Base-by-base conservation (phyloP, 2,113 vertebrate genomes). In the Chinchilla lanigera region DNA sequence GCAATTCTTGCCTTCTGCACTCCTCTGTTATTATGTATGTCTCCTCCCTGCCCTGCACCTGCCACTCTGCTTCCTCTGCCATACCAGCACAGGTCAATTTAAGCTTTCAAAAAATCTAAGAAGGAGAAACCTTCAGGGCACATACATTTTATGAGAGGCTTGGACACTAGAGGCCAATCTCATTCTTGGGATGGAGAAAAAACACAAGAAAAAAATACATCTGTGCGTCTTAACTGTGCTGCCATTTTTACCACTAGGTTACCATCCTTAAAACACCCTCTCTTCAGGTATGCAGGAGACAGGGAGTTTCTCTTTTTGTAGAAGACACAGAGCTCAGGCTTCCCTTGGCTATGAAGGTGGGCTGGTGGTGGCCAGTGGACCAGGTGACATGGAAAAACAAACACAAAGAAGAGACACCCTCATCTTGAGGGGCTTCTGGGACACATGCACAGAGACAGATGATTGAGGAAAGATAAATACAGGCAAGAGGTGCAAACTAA, bases 381-480 rank as follows among this genome's bases (percentile, higher is more conserved):
- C 1, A 69, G 35, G 11, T 63, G 5, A 16, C 1, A 0, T 47
- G 14, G 4, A n/a, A 35, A 2, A 67, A 56, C 33, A 19, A 90
- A 90, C 33, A 71, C 26, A 44, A 52, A 60, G 20, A 52, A 28
- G 24, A 54, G 41, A 26, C 2, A 28, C 1, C 5, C 16, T 47
- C 33, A 54, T 35, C 7, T 28, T n/a, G 0, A 58, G n/a, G 38
- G 80, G 50, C 8, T 54, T 26, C 35, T 12, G 9, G 22, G 14
- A 50, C 20, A 33, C 14, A 13, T 0, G n/a, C 1, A 8, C 19
- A 50, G 87, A 44, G 12, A 90, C 8, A 52, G 4, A 47, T 13
- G 2, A 41, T 2, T 0, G 0, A n/a, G 50, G 26, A 60, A 14
- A 1, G 12, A 65, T 2, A 33, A 30, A 67, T 44, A 67, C 60